Evolutionary conservation across 1,140 invertebrate species (phyloP).

Genomic region (Homarus americanus): DNA sequence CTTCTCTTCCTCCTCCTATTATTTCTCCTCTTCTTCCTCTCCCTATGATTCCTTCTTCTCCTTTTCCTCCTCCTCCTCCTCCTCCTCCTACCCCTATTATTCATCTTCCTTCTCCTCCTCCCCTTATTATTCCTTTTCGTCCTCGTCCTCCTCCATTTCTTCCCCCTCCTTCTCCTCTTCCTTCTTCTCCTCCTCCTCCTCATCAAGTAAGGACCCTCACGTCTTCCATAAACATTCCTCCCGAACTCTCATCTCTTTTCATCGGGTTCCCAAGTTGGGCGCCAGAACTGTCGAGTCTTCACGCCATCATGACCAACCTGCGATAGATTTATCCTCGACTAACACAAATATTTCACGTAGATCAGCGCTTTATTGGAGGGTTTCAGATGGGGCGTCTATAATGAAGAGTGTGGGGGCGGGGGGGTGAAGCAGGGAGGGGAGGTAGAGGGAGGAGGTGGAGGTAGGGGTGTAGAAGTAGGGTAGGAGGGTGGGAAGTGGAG

Average conservation of each 20-base stretch:
- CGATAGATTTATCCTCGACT: slow-evolving; percentile 48
- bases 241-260: not conserved
- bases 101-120: not conserved
- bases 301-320: slow-evolving; percentile 10
- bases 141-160: not conserved
- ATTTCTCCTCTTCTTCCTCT: not conserved
- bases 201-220: not conserved
- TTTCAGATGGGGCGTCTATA: slow-evolving; percentile 28
- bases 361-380: slow-evolving; percentile 49
- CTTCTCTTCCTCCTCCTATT: not conserved
- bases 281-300: not conserved
- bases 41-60: not conserved
- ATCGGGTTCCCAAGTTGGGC: not conserved
- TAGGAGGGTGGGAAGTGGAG: too few relatives aligned
- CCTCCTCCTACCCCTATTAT: not conserved
- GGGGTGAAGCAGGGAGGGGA: too few relatives aligned
- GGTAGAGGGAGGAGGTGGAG: too few relatives aligned
- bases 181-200: not conserved
- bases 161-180: not conserved
- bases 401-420: too few relatives aligned
- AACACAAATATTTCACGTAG: slow-evolving; percentile 65
- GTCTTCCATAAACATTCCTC: not conserved
- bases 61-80: not conserved
- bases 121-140: not conserved
- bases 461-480: too few relatives aligned